Conservation (phyloP, 2,888 invertebrate genomes). For the Pandemis cinnamomeana region DNA sequence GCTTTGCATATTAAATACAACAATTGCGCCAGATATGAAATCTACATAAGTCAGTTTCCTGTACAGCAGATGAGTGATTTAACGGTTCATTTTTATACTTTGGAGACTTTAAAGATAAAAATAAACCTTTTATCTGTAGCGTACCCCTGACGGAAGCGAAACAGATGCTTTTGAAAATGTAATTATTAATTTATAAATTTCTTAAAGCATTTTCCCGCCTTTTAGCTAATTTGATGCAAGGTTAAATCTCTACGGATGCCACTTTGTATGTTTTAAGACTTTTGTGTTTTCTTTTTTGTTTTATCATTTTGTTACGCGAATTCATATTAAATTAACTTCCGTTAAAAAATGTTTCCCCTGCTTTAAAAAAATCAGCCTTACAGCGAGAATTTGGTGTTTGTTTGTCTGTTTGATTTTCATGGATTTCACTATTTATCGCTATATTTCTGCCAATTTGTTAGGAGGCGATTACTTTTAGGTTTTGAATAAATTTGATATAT, state of each 20-base stretch:
- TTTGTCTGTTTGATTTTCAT: no score
- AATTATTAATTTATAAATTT: not conserved
- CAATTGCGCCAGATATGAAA: not conserved
- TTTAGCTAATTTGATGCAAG: not conserved
- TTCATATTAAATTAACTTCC: no score
- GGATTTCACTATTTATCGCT: no score
- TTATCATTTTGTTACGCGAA: no score
- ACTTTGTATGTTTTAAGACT: not conserved
- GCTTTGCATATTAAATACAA: constrained; percentile 27
- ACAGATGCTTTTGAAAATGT: not conserved
- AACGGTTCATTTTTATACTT: not conserved
- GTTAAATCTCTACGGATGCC: not conserved
- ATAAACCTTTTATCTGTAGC: not conserved
- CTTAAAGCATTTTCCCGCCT: not conserved
- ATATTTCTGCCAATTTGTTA: no score
- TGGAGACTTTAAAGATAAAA: not conserved
- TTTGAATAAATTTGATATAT: no score
- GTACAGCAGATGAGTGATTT: not conserved
- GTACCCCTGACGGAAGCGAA: not conserved
- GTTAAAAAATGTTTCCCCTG: no score
- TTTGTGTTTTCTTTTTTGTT: not conserved
- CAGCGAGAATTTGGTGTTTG: no score
- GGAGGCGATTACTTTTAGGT: no score
- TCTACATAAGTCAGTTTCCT: not conserved
- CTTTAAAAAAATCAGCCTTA: no score